A percentile compares a stretch with the other conserved stretches of the same genome.
These are phyloP conservation scores for Numenius arquata DNA, from an alignment of 2,113 vertebrate genomes.

Conservation along the genomic window DNA sequence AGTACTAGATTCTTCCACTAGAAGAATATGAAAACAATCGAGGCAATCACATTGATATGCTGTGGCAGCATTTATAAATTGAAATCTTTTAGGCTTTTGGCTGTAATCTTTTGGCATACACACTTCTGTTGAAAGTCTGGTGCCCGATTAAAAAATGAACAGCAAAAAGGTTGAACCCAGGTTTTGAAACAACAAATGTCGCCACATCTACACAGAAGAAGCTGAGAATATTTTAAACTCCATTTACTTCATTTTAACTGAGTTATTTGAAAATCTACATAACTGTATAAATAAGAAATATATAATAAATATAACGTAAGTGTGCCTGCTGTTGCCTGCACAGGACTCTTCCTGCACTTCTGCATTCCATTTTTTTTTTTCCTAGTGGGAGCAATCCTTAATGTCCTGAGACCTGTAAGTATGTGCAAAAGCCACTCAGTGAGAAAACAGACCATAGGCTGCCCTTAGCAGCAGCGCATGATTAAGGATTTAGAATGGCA, in stretches of 20 bases:
- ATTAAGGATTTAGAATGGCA: neutral
- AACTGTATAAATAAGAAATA: neutral
- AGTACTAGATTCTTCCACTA: neutral
- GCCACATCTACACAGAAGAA: neutral
- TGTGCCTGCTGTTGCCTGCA: neutral
- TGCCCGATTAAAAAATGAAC: neutral
- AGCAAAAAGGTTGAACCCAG: neutral
- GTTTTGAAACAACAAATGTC: neutral
- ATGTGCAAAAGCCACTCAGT: neutral
- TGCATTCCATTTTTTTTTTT: neutral
- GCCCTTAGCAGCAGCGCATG: neutral
- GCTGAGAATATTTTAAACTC: neutral
- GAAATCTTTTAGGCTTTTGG: neutral
- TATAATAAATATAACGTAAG: neutral
- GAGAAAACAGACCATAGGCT: neutral
- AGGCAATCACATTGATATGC: neutral
- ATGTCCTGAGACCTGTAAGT: neutral
- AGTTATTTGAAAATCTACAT: neutral
- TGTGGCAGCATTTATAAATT: neutral
- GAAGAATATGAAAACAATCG: neutral
- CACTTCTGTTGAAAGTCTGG: neutral
- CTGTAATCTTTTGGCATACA: neutral
- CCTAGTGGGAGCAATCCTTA: neutral
- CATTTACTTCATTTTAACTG: neutral
- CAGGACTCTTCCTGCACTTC: neutral